Conservation (phyloP, 2,888 invertebrate genomes). For the Metellina segmentata region DNA sequence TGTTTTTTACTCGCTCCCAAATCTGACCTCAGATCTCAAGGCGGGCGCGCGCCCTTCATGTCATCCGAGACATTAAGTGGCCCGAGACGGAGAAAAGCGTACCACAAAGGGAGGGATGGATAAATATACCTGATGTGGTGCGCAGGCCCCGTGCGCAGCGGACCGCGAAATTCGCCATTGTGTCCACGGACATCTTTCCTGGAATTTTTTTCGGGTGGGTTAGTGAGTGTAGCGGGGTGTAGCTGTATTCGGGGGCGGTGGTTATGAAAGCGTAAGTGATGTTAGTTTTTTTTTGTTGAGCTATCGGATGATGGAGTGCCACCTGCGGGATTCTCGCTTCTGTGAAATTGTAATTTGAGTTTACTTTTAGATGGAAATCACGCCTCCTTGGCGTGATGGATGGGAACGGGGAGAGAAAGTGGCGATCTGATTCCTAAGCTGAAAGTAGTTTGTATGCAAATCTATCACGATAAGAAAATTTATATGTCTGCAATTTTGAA, state of each 20-base stretch:
- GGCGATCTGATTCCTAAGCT: neutral
- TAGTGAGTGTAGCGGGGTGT: neutral
- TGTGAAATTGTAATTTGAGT: neutral
- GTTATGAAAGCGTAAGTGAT: slow-evolving; percentile 2
- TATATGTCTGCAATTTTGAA: too few relatives aligned
- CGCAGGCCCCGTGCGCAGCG: slow-evolving; percentile 7
- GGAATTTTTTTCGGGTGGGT: neutral
- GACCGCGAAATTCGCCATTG: slow-evolving; percentile 68
- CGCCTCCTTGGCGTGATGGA: neutral
- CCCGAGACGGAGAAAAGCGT: neutral
- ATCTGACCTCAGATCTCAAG: too few relatives aligned
- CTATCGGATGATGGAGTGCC: neutral
- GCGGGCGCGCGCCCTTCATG: too few relatives aligned
- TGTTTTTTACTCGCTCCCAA: too few relatives aligned
- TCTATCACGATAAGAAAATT: too few relatives aligned
- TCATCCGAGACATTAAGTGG: slow-evolving; percentile 11
- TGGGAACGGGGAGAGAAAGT: neutral
- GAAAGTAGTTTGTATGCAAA: too few relatives aligned
- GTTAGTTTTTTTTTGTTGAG: neutral
- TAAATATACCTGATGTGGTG: too few relatives aligned
- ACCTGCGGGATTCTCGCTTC: slow-evolving; percentile 11
- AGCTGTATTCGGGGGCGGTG: neutral
- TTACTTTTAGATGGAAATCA: neutral
- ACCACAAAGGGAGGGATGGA: neutral
- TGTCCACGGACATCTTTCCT: slow-evolving; percentile 36